These are phyloP conservation scores for Vannuccia rotundouncinata DNA, from an alignment of 2,888 invertebrate species.

Conservation along the genomic window DNA sequence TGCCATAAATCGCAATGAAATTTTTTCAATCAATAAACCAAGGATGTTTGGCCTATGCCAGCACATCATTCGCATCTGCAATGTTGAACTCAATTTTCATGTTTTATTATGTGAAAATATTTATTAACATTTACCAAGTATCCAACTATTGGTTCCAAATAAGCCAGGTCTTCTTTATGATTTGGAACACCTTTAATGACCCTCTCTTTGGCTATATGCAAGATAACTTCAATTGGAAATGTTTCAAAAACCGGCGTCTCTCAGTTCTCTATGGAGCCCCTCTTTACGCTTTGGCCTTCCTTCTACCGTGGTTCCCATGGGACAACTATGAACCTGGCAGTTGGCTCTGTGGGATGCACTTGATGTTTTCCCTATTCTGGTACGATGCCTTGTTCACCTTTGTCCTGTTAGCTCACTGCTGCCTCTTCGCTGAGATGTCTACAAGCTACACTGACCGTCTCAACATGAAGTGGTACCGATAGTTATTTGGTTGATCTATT, in stretches of 20 bases:
- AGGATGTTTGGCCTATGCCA: constrained; percentile 44
- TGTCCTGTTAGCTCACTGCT: constrained; percentile 53
- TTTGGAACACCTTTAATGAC: constrained; percentile 59
- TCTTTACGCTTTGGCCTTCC: constrained; percentile 52
- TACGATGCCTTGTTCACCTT: constrained; percentile 58
- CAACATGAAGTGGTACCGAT: constrained; percentile 48
- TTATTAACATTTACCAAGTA: constrained; percentile 56
- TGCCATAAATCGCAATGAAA: no score
- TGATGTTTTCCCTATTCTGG: constrained; percentile 54
- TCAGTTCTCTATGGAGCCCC: constrained; percentile 56
- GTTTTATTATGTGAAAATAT: constrained; percentile 58
- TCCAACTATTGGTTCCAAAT: constrained; percentile 56
- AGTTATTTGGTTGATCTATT: background rate
- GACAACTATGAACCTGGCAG: constrained; percentile 43
- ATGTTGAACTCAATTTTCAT: constrained; percentile 52
- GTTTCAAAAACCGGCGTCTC: constrained; percentile 52
- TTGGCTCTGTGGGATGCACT: constrained; percentile 55
- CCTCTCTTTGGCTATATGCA: constrained; percentile 57
- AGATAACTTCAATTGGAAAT: constrained; percentile 46
- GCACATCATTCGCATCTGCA: constrained; percentile 45
- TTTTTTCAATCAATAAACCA: background rate
- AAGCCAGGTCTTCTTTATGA: constrained; percentile 55
- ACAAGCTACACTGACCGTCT: constrained; percentile 48
- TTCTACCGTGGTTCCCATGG: constrained; percentile 57
- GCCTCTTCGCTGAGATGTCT: constrained; percentile 54